Conservation (phyloP, 2,113 vertebrate species). For the Cyanocitta stelleri region DNA sequence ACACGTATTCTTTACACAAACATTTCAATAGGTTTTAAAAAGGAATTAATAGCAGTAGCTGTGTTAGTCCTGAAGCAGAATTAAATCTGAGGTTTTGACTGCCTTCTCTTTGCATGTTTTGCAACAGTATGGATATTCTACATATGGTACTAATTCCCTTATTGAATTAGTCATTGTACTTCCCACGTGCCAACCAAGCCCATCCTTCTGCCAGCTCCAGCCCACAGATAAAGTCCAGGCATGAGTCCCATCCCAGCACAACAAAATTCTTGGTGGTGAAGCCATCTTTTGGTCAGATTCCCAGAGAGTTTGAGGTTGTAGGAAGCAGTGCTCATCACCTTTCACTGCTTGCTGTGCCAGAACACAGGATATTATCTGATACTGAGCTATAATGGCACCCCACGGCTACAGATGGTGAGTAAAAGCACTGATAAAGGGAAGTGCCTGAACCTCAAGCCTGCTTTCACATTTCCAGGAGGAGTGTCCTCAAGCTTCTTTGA, state of each 20-base stretch:
- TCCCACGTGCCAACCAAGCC: neutral
- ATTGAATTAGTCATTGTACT: neutral
- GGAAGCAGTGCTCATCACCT: neutral
- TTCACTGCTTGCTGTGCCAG: neutral
- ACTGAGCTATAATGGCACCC: neutral
- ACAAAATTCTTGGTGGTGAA: neutral
- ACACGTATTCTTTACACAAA: neutral
- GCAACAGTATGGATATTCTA: neutral
- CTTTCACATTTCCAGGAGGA: neutral
- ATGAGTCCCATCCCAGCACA: neutral
- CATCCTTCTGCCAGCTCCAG: neutral
- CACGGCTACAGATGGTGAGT: fast-evolving
- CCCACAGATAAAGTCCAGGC: neutral
- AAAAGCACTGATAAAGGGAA: neutral
- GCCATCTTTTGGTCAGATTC: neutral
- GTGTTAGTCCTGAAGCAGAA: neutral
- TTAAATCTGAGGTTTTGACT: neutral
- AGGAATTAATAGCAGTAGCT: neutral
- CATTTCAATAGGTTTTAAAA: neutral
- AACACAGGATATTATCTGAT: neutral
- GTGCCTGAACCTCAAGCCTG: neutral
- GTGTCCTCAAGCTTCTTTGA: neutral
- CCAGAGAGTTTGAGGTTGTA: neutral
- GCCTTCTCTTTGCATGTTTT: neutral
- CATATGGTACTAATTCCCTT: neutral